Evolutionary conservation across 2,888 invertebrate genomes (phyloP).

Genomic region (Agrenia bidenticulata): DNA sequence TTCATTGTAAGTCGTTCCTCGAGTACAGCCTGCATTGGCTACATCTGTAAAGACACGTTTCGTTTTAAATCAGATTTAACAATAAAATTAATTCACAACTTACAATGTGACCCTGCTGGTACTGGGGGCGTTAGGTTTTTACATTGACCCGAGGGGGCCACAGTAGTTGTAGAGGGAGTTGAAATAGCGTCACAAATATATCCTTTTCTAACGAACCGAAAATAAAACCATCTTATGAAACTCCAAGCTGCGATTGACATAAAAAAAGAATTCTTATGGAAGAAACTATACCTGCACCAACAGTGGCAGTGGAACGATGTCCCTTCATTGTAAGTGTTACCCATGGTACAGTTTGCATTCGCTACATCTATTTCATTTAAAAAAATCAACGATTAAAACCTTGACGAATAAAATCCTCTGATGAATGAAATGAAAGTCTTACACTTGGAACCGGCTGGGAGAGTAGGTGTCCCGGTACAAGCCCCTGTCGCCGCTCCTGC

Average conservation of each 20-base stretch:
- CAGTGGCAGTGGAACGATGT: background rate
- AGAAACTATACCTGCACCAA: no score
- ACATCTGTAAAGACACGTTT: background rate
- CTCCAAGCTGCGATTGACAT: no score
- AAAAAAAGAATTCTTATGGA: no score
- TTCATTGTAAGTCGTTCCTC: background rate
- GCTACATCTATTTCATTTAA: background rate
- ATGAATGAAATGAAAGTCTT: no score
- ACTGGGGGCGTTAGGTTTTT: background rate
- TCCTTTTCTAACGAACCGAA: no score
- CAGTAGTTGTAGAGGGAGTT: no score
- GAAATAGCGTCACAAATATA: no score
- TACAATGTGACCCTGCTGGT: background rate
- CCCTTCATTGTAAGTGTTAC: background rate
- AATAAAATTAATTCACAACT: background rate
- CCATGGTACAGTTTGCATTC: background rate
- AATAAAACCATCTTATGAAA: no score
- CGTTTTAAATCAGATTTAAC: background rate
- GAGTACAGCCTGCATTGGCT: background rate
- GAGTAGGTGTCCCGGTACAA: no score
- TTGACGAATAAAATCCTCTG: no score
- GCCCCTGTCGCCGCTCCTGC: no score
- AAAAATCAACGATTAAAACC: background rate
- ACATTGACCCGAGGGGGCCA: background rate
- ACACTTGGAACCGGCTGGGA: no score